Conservation (phyloP, 2,888 invertebrate species). For the Cinara cedri region DNA sequence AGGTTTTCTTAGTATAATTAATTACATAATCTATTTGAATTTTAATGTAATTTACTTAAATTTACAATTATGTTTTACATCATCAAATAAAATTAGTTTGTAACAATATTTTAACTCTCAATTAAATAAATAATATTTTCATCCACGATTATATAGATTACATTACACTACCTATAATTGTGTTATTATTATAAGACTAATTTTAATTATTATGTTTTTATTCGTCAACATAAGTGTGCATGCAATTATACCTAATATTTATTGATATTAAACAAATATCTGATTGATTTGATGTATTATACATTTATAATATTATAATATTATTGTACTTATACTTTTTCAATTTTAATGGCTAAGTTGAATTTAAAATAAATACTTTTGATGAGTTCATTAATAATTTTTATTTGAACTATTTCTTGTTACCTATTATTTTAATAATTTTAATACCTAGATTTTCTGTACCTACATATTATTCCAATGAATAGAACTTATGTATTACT, state of each 20-base stretch:
- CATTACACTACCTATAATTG: not conserved
- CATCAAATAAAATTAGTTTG: not conserved
- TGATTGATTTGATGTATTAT: too few relatives aligned
- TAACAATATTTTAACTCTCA: not conserved
- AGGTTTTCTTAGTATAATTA: conserved; percentile 23
- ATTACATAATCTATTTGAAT: not conserved
- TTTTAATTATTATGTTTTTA: not conserved
- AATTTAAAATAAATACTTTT: too few relatives aligned
- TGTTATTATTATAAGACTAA: not conserved
- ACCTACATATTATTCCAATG: too few relatives aligned
- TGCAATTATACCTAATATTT: not conserved
- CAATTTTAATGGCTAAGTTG: too few relatives aligned
- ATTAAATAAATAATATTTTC: not conserved
- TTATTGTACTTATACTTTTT: too few relatives aligned
- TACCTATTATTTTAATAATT: too few relatives aligned
- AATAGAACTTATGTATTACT: too few relatives aligned
- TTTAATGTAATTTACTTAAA: not conserved
- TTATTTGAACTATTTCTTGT: too few relatives aligned
- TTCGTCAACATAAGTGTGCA: not conserved
- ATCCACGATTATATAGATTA: too few relatives aligned
- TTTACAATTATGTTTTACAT: not conserved
- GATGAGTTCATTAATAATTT: too few relatives aligned
- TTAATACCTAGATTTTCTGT: too few relatives aligned
- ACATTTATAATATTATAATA: too few relatives aligned
- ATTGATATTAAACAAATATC: not conserved